Conservation (phyloP, 2,888 invertebrate species). For the Microplitis manilae region DNA sequence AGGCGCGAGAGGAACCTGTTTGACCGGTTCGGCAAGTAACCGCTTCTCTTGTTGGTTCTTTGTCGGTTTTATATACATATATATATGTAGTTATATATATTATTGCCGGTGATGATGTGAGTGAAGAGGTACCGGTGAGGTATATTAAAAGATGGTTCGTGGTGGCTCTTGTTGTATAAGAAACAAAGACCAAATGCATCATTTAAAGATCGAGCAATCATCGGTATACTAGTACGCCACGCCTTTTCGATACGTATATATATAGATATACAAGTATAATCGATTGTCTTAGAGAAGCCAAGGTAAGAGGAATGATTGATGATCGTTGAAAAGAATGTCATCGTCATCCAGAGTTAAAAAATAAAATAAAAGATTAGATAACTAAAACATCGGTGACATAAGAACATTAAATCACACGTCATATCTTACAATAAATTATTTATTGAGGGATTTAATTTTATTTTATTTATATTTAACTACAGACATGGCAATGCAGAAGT, state of each 20-base stretch:
- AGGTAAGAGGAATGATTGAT: constrained; percentile 15
- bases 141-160: constrained; percentile 16
- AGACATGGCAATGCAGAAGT: not conserved
- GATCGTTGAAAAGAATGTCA: constrained; percentile 25
- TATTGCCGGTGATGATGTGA: not conserved
- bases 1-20: constrained; percentile 63
- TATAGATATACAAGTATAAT: too few relatives aligned
- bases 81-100: not conserved
- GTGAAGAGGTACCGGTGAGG: constrained; percentile 9
- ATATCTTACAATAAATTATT: not conserved
- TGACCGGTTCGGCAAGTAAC: constrained; percentile 65
- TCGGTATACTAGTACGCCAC: constrained; percentile 28
- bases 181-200: not conserved
- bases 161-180: not conserved
- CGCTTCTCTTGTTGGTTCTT: constrained; percentile 42
- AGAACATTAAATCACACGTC: constrained; percentile 1
- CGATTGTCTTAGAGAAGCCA: not conserved
- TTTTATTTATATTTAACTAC: not conserved
- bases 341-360: constrained; percentile 5
- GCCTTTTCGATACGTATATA: not conserved
- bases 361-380: constrained; percentile 10
- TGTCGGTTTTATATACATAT: constrained; percentile 14
- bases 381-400: not conserved
- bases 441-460: not conserved
- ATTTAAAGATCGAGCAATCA: constrained; percentile 35